Evolutionary conservation across 2,888 invertebrate species (phyloP), one percentile per base, ranked within the genome.

Genomic region (Orthosia incerta): DNA sequence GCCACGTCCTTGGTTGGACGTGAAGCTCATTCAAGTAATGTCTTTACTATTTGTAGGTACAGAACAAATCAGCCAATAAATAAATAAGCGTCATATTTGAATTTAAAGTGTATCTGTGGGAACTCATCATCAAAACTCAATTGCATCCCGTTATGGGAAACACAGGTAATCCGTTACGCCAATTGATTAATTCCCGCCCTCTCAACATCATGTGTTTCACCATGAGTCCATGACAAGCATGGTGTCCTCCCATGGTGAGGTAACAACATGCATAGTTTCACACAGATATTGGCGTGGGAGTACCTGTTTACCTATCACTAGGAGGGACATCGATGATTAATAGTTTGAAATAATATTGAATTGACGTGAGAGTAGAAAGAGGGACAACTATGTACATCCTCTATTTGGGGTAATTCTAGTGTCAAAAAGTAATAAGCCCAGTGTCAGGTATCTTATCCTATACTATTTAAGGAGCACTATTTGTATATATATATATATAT

Each of bases 141-240:
- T 51, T 71, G 55, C 62, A 71, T 70, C 65, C 51, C 60, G 50
- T 51, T 75, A 71, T 83, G 87, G 85, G 84, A 87, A 87, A 80
- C 53, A 67, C 77, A 80, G 76, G 82, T 81, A 78, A 79, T 78
- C 63, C 70, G 87, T 85, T 84, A 86, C 84, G 82, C 75, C 82
- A 85, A 89, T 87, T 86, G 82, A 80, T 80, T 63, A 62, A 64
- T 76, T 76, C 59, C 63, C 83, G 60, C 79, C 79, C 75, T 74
- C 23, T 51, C 59, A 68, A 60, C 60, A 59, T 68, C 53, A 69
- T 68, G 68, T 60, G 31, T 55, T 55, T 16, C 69, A 67, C 53
- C 60, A 45, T 61, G 68, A 75, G 71, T 50, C 53, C 60, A 45
- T 63, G 68, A 75, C 74, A 51, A 31, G 56, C 80, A 20, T 39